Percentiles rank a stretch among this genome's conserved stretches.
These are phyloP conservation scores for Phoenoteleia sp. DNA, from an alignment of 2,888 invertebrate species.

Conservation along the genomic window DNA sequence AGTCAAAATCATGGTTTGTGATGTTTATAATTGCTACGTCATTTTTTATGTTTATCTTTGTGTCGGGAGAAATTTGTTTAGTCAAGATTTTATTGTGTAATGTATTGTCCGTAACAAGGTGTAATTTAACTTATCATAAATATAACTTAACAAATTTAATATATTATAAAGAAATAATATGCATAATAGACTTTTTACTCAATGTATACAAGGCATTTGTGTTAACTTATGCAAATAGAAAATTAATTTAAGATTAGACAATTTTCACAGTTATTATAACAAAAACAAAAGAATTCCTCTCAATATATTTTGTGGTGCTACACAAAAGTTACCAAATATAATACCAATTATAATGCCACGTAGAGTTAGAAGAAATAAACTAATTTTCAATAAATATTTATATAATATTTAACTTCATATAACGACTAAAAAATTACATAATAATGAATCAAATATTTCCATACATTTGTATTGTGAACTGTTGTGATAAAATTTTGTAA, in stretches of 20 bases:
- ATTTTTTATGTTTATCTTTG: background rate
- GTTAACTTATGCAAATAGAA: background rate
- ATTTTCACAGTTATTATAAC: background rate
- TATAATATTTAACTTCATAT: slow-evolving; percentile 24
- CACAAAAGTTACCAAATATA: slow-evolving; percentile 41
- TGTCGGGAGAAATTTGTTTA: slow-evolving; percentile 4
- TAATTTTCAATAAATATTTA: slow-evolving; percentile 36
- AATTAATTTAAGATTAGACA: background rate
- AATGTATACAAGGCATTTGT: no score
- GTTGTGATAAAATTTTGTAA: slow-evolving; percentile 56
- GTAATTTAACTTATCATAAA: background rate
- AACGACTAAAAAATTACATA: slow-evolving; percentile 36
- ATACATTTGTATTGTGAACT: slow-evolving; percentile 52
- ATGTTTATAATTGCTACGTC: background rate
- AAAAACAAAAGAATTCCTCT: slow-evolving; percentile 16
- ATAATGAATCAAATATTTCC: slow-evolving; percentile 54
- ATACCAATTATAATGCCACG: slow-evolving; percentile 15
- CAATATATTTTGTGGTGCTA: slow-evolving; percentile 26
- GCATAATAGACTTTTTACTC: no score
- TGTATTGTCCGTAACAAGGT: background rate
- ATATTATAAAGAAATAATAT: no score
- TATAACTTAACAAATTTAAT: no score
- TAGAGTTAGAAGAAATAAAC: slow-evolving; percentile 32
- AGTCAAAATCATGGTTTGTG: slow-evolving; percentile 34
- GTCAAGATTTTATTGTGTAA: no score